phyloP scores from a whole-genome alignment of 1,140 invertebrate species.

The Euwallacea fornicatus region DNA sequence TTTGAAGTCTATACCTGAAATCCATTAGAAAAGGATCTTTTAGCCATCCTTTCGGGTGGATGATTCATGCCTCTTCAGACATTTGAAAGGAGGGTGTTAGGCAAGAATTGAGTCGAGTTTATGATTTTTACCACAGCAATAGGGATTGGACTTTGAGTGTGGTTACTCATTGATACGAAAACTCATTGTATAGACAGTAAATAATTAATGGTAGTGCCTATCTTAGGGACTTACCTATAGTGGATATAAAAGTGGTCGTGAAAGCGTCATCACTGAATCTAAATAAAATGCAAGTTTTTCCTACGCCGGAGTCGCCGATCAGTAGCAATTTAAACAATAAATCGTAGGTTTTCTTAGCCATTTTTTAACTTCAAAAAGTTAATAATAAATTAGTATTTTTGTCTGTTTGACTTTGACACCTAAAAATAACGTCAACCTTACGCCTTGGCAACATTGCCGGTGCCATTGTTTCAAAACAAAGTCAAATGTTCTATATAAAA shows the following conservation, averaged over 20 bases:
- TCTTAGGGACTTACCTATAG: slow-evolving; percentile 76
- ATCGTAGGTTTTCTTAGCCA: slow-evolving; percentile 97
- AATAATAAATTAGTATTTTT: slow-evolving; percentile 12
- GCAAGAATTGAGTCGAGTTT: too few species aligned
- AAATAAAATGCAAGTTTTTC: slow-evolving; percentile 98
- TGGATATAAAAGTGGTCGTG: slow-evolving; percentile 97
- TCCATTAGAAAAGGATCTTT: neutral
- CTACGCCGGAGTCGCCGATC: slow-evolving; percentile 97
- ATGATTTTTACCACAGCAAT: too few species aligned
- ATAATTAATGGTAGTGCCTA: too few species aligned
- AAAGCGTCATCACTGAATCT: slow-evolving; percentile 98
- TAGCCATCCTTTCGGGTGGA: too few species aligned
- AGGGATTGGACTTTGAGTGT: too few species aligned
- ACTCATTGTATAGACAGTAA: too few species aligned
- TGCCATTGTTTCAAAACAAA: too few species aligned
- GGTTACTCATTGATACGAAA: too few species aligned
- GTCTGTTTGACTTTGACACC: slow-evolving; percentile 36
- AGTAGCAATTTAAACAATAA: slow-evolving; percentile 96
- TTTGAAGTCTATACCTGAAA: slow-evolving; percentile 96
- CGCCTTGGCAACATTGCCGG: slow-evolving; percentile 9
- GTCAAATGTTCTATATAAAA: too few species aligned
- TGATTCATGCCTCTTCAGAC: too few species aligned
- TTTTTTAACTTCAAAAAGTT: slow-evolving; percentile 54
- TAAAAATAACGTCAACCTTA: slow-evolving; percentile 26
- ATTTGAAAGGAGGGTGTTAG: too few species aligned